A percentile compares a stretch with the other conserved stretches of the same genome.
phyloP scores from a whole-genome alignment of 2,113 vertebrate genomes.

The Aviceda subcristata region DNA sequence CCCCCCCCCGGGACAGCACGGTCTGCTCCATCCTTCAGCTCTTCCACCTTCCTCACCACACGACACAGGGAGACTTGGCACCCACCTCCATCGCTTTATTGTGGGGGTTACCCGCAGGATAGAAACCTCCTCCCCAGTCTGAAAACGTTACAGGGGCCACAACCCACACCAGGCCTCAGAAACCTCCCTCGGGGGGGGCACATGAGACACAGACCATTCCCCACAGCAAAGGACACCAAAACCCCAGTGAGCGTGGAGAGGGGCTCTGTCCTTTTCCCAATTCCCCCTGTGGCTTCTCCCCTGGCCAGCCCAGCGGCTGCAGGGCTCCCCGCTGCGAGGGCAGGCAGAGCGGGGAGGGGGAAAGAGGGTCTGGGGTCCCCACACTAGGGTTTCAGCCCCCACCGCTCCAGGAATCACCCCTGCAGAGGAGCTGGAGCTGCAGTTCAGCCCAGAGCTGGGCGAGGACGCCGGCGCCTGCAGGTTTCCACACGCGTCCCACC shows the following conservation, averaged over 20 bases:
- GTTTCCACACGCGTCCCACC: accelerated
- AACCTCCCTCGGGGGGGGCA: no score
- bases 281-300: not conserved
- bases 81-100: not conserved
- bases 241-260: accelerated
- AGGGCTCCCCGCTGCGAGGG: accelerated
- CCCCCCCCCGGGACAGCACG: not conserved
- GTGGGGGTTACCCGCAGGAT: accelerated
- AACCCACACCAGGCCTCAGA: accelerated
- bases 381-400: accelerated
- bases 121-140: not conserved
- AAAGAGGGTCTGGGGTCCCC: not conserved
- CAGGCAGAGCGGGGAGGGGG: not conserved
- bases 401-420: accelerated
- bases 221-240: not conserved
- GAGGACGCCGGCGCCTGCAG: accelerated
- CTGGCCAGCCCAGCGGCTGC: not conserved
- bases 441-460: accelerated
- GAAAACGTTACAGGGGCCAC: not conserved
- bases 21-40: not conserved
- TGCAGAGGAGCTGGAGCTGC: accelerated
- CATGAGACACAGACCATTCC: not conserved
- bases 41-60: not conserved
- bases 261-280: accelerated
- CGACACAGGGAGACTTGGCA: accelerated